Conservation (phyloP, 64 coral and sea anemone genomes). For the Montipora foliosa region DNA sequence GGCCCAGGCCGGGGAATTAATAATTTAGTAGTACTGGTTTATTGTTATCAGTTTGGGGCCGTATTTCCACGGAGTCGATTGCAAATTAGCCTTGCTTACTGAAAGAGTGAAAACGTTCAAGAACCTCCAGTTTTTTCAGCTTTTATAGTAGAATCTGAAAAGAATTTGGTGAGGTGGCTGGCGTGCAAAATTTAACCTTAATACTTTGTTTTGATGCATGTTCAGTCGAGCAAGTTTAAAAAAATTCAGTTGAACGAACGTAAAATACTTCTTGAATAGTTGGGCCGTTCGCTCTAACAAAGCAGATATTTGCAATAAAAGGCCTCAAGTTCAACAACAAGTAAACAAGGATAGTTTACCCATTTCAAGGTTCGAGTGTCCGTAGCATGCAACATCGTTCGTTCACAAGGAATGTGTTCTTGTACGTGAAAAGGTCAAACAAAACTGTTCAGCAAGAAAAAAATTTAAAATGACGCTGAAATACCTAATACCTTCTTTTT, state of each 20-base stretch:
- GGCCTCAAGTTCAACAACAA: conserved; percentile 2
- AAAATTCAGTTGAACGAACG: background rate
- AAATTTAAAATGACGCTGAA: background rate
- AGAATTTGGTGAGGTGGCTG: too few species aligned
- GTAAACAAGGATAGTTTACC: conserved; percentile 6
- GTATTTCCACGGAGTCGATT: too few species aligned
- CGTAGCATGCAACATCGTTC: too few species aligned
- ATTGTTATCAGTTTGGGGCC: too few species aligned
- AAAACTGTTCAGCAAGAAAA: background rate
- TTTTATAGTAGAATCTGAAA: too few species aligned
- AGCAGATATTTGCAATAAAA: background rate
- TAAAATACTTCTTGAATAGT: background rate
- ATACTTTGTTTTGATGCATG: background rate
- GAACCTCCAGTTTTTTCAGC: too few species aligned
- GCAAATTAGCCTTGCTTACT: too few species aligned
- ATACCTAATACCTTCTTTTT: conserved; percentile 39
- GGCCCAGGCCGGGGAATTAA: too few species aligned
- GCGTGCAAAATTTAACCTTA: too few species aligned
- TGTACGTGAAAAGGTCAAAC: background rate
- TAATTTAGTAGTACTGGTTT: too few species aligned
- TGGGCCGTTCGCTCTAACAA: background rate
- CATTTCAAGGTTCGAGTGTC: too few species aligned
- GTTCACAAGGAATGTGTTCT: background rate
- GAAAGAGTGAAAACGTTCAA: too few species aligned
- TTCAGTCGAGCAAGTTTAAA: background rate